Evolutionary conservation across 2,797 vertebrate species (phyloP).

Genomic region (Toxotes lorentzi): DNA sequence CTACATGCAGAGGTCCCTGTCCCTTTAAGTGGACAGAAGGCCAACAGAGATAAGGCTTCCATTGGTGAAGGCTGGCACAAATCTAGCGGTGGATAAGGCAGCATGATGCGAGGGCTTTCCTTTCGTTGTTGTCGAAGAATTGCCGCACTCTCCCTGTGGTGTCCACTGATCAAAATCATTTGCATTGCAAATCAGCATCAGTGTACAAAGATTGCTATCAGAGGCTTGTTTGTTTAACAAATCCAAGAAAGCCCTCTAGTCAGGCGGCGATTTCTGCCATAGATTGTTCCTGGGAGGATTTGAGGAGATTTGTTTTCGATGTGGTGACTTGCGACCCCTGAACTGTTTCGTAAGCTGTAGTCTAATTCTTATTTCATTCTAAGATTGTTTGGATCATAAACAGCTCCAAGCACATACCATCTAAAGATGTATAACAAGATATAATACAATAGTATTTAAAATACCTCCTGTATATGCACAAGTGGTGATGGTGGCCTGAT

Average conservation of each 20-base stretch:
- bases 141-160: constrained; percentile 45
- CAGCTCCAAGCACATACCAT: constrained; percentile 31
- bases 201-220: constrained; percentile 70
- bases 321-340: constrained; percentile 41
- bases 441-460: not conserved
- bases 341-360: constrained; percentile 40
- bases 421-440: constrained; percentile 10
- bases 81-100: constrained; percentile 54
- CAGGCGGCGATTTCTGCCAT: constrained; percentile 39
- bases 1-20: constrained; percentile 22
- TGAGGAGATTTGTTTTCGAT: constrained; percentile 22
- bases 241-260: constrained; percentile 64
- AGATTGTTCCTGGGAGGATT: constrained; percentile 65
- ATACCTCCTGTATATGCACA: not conserved
- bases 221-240: constrained; percentile 78
- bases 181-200: constrained; percentile 81
- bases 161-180: constrained; percentile 74
- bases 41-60: constrained; percentile 72
- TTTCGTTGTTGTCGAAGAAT: constrained; percentile 63
- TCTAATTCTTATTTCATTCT: constrained; percentile 47
- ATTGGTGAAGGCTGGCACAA: constrained; percentile 51
- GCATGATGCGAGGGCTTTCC: constrained; percentile 49
- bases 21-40: constrained; percentile 75
- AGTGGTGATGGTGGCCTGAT: not conserved
- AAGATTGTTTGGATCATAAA: constrained; percentile 41